Percentiles rank a stretch among this genome's conserved stretches.
Conservation (phyloP, 2,797 vertebrate genomes). For the Mus minutoides region DNA sequence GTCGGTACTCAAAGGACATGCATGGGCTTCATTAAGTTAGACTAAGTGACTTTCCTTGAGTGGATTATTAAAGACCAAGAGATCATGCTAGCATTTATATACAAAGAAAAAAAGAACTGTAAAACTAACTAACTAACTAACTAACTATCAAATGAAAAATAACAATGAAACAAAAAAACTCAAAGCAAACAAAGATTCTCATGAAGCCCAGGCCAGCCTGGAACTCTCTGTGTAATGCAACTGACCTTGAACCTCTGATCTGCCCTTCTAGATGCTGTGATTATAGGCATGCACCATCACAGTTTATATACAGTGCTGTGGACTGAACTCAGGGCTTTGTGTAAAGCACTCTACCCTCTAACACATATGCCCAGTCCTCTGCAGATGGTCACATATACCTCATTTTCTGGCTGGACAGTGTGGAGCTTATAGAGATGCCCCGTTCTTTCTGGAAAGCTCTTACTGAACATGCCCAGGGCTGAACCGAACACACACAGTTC, state of each 20-base stretch:
- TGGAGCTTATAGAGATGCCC: background rate
- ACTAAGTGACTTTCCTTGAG: background rate
- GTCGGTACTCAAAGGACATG: constrained; percentile 95
- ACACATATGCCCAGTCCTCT: background rate
- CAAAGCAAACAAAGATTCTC: background rate
- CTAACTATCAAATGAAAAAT: background rate
- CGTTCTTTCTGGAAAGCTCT: background rate
- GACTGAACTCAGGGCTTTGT: background rate
- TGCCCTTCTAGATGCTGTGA: background rate
- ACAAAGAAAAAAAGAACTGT: background rate
- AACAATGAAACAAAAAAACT: background rate
- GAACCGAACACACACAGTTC: background rate
- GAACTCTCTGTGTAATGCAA: background rate
- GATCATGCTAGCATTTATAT: background rate
- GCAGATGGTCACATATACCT: background rate
- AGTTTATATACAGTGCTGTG: background rate
- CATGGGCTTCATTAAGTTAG: constrained; percentile 71
- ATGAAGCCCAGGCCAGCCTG: background rate
- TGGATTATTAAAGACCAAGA: background rate
- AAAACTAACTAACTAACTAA: background rate
- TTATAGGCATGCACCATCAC: background rate
- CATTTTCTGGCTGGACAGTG: background rate
- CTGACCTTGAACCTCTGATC: background rate
- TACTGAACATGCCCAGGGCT: background rate
- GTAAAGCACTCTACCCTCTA: background rate